These are phyloP conservation scores for Caenorhabditis sp. DNA, from an alignment of 2,888 invertebrate genomes.

Conservation along the genomic window DNA sequence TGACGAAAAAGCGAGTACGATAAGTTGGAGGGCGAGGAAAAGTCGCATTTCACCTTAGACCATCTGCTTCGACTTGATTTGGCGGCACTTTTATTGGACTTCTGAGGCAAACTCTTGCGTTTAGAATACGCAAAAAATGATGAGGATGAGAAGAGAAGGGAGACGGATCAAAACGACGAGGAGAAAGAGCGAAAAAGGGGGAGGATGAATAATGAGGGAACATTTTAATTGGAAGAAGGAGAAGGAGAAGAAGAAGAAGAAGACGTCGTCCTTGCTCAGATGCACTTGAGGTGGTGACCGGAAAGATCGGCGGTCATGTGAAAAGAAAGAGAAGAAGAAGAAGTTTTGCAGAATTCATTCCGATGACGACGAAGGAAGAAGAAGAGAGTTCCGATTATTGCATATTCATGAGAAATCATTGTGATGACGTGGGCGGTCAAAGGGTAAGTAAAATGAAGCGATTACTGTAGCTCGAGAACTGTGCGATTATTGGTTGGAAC, in stretches of 20 bases:
- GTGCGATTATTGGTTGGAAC: background rate
- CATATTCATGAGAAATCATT: background rate
- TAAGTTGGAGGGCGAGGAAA: slow-evolving; percentile 8
- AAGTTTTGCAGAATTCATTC: no score
- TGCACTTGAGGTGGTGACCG: background rate
- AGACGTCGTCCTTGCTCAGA: background rate
- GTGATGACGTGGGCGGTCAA: background rate
- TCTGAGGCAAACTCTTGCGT: background rate
- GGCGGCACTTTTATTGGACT: no score
- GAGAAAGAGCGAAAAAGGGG: slow-evolving; percentile 14
- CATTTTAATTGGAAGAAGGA: slow-evolving; percentile 20
- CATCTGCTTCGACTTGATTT: background rate
- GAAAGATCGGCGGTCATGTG: no score
- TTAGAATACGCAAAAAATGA: background rate
- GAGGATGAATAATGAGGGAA: slow-evolving; percentile 6
- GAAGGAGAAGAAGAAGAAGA: background rate
- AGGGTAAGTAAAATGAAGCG: background rate
- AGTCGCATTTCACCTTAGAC: slow-evolving; percentile 26
- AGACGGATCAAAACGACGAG: slow-evolving; percentile 4
- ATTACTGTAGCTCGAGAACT: background rate
- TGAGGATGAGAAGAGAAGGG: slow-evolving; percentile 1
- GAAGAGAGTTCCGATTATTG: background rate
- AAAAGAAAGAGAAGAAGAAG: background rate
- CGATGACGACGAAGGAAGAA: no score
- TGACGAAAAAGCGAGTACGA: slow-evolving; percentile 5